These are phyloP conservation scores for Adoxophyes honmai DNA, from an alignment of 1,140 invertebrate genomes.

Conservation along the genomic window DNA sequence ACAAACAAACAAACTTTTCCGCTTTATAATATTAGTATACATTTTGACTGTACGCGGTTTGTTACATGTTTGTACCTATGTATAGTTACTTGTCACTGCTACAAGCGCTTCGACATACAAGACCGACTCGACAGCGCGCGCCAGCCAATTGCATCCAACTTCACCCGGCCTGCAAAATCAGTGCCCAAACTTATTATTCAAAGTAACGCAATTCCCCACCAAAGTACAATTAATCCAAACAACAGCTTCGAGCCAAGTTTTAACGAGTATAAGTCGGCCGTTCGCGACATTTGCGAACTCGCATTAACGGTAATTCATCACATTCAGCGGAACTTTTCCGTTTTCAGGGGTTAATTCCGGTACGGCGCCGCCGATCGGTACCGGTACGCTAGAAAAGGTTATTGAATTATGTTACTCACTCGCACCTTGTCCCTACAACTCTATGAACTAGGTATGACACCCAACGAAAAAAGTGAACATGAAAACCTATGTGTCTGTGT, in stretches of 20 bases:
- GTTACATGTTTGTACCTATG: too few species aligned
- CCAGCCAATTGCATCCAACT: too few species aligned
- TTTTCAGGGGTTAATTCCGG: constrained; percentile 38
- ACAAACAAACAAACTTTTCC: too few species aligned
- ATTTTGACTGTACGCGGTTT: too few species aligned
- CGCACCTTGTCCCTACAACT: too few species aligned
- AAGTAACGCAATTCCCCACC: constrained; percentile 1
- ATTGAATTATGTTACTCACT: not conserved
- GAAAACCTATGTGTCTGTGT: too few species aligned
- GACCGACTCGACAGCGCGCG: too few species aligned
- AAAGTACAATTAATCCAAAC: constrained; percentile 13
- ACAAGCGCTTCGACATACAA: too few species aligned
- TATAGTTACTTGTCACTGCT: too few species aligned
- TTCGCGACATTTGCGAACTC: constrained; percentile 23
- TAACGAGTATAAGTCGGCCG: constrained; percentile 21
- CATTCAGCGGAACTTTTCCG: constrained; percentile 34
- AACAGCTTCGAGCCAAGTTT: constrained; percentile 24
- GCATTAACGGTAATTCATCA: constrained; percentile 51
- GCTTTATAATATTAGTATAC: too few species aligned
- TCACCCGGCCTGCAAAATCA: not conserved
- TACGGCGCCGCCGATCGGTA: not conserved
- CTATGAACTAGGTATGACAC: too few species aligned
- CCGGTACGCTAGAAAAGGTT: not conserved
- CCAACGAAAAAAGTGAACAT: too few species aligned
- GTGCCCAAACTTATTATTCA: constrained; percentile 7